phyloP scores from a whole-genome alignment of 2,797 vertebrate genomes.

The Moxostoma hubbsi region DNA sequence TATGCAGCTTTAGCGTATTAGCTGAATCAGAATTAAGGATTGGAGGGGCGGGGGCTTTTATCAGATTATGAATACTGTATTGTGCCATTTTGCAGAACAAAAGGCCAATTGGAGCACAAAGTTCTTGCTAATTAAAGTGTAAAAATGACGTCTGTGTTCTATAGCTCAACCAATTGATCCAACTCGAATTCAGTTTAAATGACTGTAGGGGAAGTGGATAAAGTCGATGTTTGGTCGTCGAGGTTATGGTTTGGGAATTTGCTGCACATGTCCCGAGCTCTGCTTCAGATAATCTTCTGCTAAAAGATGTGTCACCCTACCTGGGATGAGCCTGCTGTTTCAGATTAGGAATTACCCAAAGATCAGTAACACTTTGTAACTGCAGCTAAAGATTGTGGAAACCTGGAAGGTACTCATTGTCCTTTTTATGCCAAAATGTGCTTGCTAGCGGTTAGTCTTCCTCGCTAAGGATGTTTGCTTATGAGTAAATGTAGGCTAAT shows the following conservation, averaged over 20 bases:
- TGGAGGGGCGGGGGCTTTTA: constrained; percentile 8
- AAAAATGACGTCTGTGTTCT: constrained; percentile 3
- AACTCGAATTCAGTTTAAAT: constrained; percentile 2
- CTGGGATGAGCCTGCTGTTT: neutral
- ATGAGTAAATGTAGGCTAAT: neutral
- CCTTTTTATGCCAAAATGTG: too few relatives aligned
- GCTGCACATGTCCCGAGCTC: constrained; percentile 12
- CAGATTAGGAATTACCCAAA: constrained; percentile 27
- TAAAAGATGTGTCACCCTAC: constrained; percentile 2
- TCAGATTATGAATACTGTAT: neutral
- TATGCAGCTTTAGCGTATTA: constrained; percentile 11
- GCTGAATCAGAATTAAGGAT: constrained; percentile 28
- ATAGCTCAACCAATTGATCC: neutral
- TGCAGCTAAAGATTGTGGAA: neutral
- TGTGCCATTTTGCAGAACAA: neutral
- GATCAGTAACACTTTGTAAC: neutral
- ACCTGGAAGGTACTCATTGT: too few relatives aligned
- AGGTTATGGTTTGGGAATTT: constrained; percentile 17
- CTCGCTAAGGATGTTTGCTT: neutral
- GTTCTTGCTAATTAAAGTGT: neutral
- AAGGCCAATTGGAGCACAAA: neutral
- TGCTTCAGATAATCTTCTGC: constrained; percentile 35
- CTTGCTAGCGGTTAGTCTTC: neutral
- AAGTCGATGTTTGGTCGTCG: neutral
- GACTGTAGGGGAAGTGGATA: neutral